These are phyloP conservation scores for Pyrocoelia pectoralis DNA, from an alignment of 2,888 invertebrate species.

Conservation along the genomic window DNA sequence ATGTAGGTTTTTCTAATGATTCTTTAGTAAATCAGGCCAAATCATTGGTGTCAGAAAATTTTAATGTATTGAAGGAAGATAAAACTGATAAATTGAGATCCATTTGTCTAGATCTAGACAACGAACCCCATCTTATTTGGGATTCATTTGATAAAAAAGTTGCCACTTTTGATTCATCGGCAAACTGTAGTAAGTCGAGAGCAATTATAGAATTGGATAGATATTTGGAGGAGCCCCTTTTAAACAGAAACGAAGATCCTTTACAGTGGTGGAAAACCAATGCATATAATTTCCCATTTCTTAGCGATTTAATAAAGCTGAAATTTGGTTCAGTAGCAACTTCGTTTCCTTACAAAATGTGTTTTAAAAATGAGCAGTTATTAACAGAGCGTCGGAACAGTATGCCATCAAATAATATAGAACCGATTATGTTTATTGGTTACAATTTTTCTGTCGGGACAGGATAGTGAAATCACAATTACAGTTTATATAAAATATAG, in stretches of 20 bases:
- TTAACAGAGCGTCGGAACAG: not conserved
- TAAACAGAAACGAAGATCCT: conserved; percentile 36
- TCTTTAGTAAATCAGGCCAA: not conserved
- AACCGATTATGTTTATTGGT: not conserved
- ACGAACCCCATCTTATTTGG: not conserved
- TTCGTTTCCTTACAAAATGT: conserved; percentile 44
- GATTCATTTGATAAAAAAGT: not conserved
- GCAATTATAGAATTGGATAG: conserved; percentile 41
- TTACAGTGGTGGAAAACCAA: conserved; percentile 42
- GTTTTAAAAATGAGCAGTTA: conserved; percentile 41
- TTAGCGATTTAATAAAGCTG: conserved; percentile 38
- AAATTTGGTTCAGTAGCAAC: conserved; percentile 40
- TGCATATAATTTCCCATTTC: conserved; percentile 34
- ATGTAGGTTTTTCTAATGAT: not conserved
- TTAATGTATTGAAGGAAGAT: not conserved
- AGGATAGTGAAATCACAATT: too few species aligned
- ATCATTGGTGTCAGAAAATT: not conserved
- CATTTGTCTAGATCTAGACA: not conserved
- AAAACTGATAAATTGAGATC: not conserved
- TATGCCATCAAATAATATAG: not conserved
- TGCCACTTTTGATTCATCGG: not conserved
- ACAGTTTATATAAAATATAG: too few species aligned
- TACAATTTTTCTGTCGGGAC: too few species aligned
- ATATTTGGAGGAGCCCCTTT: conserved; percentile 39
- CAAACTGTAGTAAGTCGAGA: not conserved